phyloP scores from a whole-genome alignment of 64 coral and sea anemone species.

The Dendronephthya gigantea region DNA sequence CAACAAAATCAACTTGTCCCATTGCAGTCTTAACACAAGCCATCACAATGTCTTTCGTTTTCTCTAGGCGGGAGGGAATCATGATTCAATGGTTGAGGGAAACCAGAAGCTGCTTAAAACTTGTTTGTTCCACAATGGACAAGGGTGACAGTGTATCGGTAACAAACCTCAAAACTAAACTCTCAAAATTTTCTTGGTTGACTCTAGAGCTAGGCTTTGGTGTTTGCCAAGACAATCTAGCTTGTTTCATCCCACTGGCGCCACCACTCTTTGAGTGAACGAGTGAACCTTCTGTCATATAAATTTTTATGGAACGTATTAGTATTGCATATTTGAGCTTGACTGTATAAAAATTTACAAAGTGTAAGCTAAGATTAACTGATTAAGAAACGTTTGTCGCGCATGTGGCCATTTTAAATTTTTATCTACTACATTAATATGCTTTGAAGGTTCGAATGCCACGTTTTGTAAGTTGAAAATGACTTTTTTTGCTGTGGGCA shows the following conservation, averaged over 20 bases:
- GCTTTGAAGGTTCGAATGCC: background rate
- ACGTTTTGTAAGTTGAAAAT: background rate
- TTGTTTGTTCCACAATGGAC: background rate
- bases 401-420: too few species aligned
- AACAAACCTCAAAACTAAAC: background rate
- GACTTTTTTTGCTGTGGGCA: background rate
- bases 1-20: background rate
- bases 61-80: background rate
- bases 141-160: background rate
- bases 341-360: background rate
- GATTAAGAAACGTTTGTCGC: background rate
- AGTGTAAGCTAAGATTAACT: background rate
- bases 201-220: background rate
- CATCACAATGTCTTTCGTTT: background rate
- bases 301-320: background rate
- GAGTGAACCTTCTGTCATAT: background rate
- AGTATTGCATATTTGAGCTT: background rate
- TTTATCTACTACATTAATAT: background rate
- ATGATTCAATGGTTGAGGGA: background rate
- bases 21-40: background rate
- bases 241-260: background rate
- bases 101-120: background rate
- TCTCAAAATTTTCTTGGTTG: background rate
- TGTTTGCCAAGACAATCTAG: background rate
- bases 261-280: background rate